Conservation (phyloP, 2,113 vertebrate genomes). For the Enhydra lutris region DNA sequence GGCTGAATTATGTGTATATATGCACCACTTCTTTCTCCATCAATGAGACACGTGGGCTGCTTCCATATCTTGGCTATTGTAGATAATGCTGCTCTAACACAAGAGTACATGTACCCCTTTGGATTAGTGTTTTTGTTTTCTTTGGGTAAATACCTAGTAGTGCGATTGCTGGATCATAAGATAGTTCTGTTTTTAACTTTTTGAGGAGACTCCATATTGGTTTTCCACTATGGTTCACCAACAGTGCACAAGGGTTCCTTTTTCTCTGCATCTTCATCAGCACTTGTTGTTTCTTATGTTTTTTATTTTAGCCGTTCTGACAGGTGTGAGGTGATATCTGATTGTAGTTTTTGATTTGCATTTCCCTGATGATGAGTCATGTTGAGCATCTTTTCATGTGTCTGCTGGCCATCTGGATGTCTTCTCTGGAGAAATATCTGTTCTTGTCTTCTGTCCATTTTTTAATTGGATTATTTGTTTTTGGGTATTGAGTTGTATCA, state of each 20-base stretch:
- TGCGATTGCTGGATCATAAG: background rate
- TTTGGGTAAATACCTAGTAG: background rate
- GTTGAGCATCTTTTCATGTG: too few relatives aligned
- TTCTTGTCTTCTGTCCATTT: too few relatives aligned
- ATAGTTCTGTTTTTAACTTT: background rate
- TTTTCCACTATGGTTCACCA: background rate
- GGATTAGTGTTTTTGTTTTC: background rate
- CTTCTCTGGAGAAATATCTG: too few relatives aligned
- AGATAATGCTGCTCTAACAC: background rate
- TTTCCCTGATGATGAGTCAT: too few relatives aligned
- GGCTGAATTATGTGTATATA: background rate
- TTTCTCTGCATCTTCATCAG: background rate
- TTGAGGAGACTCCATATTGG: background rate
- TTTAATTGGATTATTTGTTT: too few relatives aligned
- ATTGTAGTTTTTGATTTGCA: too few relatives aligned
- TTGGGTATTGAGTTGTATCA: too few relatives aligned
- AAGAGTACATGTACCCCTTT: background rate
- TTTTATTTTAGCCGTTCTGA: background rate
- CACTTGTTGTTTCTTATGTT: background rate
- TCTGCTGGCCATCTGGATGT: too few relatives aligned
- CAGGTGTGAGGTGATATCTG: background rate
- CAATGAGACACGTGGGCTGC: background rate
- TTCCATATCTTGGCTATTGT: background rate
- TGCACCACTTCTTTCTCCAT: background rate
- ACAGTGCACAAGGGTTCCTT: background rate